These are phyloP conservation scores for Agrochola lychnidis DNA, from an alignment of 2,888 invertebrate species.

Conservation along the genomic window DNA sequence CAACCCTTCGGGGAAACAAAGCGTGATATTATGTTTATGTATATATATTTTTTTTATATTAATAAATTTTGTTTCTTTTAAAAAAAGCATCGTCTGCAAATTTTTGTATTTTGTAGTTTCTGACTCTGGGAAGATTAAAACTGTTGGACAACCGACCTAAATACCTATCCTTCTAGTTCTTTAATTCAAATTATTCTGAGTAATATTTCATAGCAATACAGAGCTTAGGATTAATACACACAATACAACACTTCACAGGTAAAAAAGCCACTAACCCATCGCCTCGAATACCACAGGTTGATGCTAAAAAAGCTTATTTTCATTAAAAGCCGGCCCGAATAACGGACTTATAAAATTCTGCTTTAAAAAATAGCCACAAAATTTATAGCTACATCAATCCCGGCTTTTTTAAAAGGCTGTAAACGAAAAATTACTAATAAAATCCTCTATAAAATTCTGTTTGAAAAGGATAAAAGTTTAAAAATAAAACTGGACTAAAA, in stretches of 20 bases:
- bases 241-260: neutral
- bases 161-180: neutral
- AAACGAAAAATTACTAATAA: slow-evolving; percentile 66
- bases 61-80: too few species aligned
- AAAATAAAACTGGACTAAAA: slow-evolving; percentile 54
- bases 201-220: neutral
- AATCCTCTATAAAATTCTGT: slow-evolving; percentile 60
- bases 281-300: slow-evolving; percentile 15
- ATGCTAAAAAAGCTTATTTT: slow-evolving; percentile 55
- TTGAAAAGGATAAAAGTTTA: slow-evolving; percentile 59
- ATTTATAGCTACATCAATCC: slow-evolving; percentile 68
- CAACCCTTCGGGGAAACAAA: too few species aligned
- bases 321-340: slow-evolving; percentile 60
- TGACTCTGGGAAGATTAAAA: neutral
- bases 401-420: slow-evolving; percentile 62
- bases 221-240: neutral
- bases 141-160: too few species aligned
- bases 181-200: neutral
- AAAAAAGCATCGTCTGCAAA: neutral
- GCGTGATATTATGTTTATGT: too few species aligned
- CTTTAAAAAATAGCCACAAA: slow-evolving; percentile 63
- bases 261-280: slow-evolving; percentile 15
- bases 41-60: neutral
- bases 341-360: slow-evolving; percentile 59
- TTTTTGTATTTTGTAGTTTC: neutral